A percentile compares a stretch with the other conserved stretches of the same genome.
phyloP scores from a whole-genome alignment of 2,888 invertebrate genomes.

The Endotricha flammealis region DNA sequence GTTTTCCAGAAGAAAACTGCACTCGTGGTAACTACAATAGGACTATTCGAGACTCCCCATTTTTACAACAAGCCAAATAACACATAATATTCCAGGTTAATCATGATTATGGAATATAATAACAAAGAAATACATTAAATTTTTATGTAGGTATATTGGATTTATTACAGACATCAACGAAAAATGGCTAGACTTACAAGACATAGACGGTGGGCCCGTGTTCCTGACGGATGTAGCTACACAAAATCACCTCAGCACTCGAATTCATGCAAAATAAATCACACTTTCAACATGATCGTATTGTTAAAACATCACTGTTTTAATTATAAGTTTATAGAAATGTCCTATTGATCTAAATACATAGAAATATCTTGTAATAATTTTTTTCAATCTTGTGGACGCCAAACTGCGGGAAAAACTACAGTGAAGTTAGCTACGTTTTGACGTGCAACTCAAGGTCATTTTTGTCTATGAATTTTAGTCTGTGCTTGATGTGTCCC shows the following conservation, averaged over 20 bases:
- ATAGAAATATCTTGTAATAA: constrained; percentile 59
- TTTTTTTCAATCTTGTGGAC: constrained; percentile 69
- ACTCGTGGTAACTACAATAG: constrained; percentile 36
- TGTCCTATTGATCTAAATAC: constrained; percentile 60
- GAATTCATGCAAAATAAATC: constrained; percentile 48
- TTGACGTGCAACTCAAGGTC: constrained; percentile 53
- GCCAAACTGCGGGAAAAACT: constrained; percentile 78
- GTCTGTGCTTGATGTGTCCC: too few relatives aligned
- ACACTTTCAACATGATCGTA: constrained; percentile 58
- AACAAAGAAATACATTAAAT: constrained; percentile 16
- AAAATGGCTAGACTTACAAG: constrained; percentile 68
- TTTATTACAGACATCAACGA: not conserved
- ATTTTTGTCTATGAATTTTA: constrained; percentile 37
- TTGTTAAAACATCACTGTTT: constrained; percentile 49
- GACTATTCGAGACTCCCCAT: constrained; percentile 31
- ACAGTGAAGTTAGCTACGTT: constrained; percentile 63
- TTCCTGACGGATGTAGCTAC: constrained; percentile 74
- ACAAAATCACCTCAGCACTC: constrained; percentile 62
- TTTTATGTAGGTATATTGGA: constrained; percentile 31
- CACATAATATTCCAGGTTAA: constrained; percentile 51
- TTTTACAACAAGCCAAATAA: constrained; percentile 44
- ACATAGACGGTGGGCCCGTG: constrained; percentile 75
- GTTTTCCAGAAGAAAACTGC: constrained; percentile 15
- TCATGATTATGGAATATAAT: constrained; percentile 18
- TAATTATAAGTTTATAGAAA: constrained; percentile 38